These are phyloP conservation scores for Pseudopodoces humilis DNA, from an alignment of 2,113 vertebrate species.

Conservation along the genomic window DNA sequence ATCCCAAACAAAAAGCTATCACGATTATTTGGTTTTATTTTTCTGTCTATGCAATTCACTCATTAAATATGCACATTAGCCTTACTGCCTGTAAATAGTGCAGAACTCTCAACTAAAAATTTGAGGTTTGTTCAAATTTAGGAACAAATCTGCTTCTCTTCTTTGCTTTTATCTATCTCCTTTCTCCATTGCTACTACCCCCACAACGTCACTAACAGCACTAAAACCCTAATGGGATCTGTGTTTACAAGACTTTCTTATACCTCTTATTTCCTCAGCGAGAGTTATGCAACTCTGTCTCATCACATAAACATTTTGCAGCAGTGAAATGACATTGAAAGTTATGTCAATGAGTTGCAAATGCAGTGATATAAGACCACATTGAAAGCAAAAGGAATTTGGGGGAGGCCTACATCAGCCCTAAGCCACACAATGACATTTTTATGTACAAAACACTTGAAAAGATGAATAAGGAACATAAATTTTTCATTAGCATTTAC, in stretches of 20 bases:
- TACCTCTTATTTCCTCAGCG: not conserved
- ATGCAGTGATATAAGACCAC: not conserved
- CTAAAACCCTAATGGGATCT: conserved; percentile 2
- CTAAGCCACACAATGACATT: conserved; percentile 30
- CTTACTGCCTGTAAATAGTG: not conserved
- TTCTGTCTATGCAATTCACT: not conserved
- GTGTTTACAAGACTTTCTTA: not conserved
- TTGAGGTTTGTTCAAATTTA: not conserved
- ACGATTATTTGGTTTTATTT: not conserved
- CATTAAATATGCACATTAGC: not conserved
- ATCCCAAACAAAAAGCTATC: not conserved
- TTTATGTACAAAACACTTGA: conserved; percentile 2
- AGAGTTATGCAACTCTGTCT: not conserved
- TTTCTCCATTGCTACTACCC: not conserved
- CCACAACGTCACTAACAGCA: not conserved
- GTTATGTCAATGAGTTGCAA: not conserved
- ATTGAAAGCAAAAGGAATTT: not conserved
- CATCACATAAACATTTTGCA: not conserved
- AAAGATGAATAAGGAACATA: conserved; percentile 3
- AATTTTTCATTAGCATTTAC: not conserved
- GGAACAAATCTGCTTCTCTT: not conserved
- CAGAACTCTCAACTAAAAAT: not conserved
- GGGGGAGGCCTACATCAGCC: not conserved
- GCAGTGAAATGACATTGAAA: not conserved
- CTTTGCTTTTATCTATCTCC: not conserved